Conservation (phyloP, 2,797 vertebrate species). For the Takifugu rubripes region DNA sequence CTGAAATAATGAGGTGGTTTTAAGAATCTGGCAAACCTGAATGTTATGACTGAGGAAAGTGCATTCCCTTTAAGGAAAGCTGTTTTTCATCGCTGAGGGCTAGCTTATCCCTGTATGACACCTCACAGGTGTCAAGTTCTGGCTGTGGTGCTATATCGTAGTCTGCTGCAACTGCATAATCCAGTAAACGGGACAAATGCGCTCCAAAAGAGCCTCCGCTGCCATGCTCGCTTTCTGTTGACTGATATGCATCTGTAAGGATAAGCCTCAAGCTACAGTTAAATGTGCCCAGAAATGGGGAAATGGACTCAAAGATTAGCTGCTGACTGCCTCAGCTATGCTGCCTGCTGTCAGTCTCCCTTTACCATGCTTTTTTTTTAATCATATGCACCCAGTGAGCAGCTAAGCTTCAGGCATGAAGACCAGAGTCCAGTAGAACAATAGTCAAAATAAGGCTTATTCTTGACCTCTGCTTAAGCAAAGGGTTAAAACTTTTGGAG, state of each 20-base stretch:
- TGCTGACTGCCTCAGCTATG: conserved; percentile 43
- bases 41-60: conserved; percentile 56
- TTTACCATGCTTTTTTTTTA: conserved; percentile 59
- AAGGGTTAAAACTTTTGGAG: conserved; percentile 35
- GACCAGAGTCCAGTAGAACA: conserved; percentile 43
- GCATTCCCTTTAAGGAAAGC: conserved; percentile 65
- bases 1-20: conserved; percentile 59
- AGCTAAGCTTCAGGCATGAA: conserved; percentile 18
- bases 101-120: conserved; percentile 70
- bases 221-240: conserved; percentile 57
- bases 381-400: conserved; percentile 35
- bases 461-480: conserved; percentile 34
- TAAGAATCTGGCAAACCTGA: conserved; percentile 58
- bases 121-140: conserved; percentile 66
- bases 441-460: conserved; percentile 47
- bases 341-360: conserved; percentile 51
- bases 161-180: conserved; percentile 70
- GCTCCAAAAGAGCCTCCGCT: conserved; percentile 54
- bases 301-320: conserved; percentile 68
- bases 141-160: conserved; percentile 56
- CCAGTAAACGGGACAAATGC: conserved; percentile 70
- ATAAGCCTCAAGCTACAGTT: conserved; percentile 63
- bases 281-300: conserved; percentile 68
- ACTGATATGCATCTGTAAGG: conserved; percentile 69
- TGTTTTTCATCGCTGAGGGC: conserved; percentile 56